Conservation (phyloP, 2,888 invertebrate species). For the Pyrrhia umbra region DNA sequence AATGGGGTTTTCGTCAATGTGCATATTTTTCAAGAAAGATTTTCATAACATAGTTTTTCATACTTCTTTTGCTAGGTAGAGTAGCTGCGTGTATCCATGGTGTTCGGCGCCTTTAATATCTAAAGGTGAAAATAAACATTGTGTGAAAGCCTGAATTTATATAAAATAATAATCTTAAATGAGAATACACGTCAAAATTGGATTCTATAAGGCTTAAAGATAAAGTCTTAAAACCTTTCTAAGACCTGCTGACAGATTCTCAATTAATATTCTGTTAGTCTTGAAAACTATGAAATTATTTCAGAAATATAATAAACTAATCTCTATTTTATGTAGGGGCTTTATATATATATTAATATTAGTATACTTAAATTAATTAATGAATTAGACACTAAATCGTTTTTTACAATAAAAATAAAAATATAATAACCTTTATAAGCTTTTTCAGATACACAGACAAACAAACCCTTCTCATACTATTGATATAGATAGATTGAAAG, state of each 20-base stretch:
- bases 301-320: neutral
- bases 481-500: constrained; percentile 51
- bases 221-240: neutral
- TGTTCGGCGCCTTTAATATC: too few relatives aligned
- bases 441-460: constrained; percentile 13
- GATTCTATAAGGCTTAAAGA: neutral
- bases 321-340: neutral
- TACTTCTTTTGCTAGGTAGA: too few relatives aligned
- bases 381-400: neutral
- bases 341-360: neutral
- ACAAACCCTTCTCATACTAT: neutral
- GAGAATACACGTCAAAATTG: neutral
- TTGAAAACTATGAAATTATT: neutral
- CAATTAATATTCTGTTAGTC: neutral
- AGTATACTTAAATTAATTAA: too few relatives aligned
- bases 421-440: neutral
- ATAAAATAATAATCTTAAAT: neutral
- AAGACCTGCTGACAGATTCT: neutral
- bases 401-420: neutral
- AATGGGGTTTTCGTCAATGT: too few relatives aligned
- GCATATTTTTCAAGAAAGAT: too few relatives aligned
- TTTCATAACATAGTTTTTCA: too few relatives aligned
- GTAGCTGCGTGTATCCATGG: too few relatives aligned
- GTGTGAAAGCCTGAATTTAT: too few relatives aligned
- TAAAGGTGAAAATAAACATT: too few relatives aligned